Evolutionary conservation across 2,797 vertebrate genomes (phyloP).

Genomic region (Ctenochaetus hawaiiensis): DNA sequence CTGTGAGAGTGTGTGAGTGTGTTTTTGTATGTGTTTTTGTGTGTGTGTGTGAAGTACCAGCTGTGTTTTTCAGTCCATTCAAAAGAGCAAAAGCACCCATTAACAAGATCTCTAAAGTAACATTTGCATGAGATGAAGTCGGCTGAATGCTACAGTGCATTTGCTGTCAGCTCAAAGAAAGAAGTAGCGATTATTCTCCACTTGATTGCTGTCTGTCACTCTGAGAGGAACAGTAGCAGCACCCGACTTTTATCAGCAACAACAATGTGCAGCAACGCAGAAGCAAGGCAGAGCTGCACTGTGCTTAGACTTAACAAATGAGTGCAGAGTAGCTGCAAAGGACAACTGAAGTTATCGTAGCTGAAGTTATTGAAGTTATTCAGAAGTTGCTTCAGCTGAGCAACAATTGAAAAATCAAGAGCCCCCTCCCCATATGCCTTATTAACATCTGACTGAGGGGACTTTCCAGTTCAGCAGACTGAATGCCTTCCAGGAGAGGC

Average conservation of each 20-base stretch:
- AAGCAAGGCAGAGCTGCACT: constrained; percentile 33
- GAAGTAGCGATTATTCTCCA: constrained; percentile 57
- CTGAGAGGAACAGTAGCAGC: constrained; percentile 49
- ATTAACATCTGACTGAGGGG: too few relatives aligned
- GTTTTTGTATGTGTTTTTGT: constrained; percentile 32
- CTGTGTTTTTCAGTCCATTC: constrained; percentile 51
- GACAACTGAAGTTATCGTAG: constrained; percentile 23
- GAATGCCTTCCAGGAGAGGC: too few relatives aligned
- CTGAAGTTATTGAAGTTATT: constrained; percentile 30
- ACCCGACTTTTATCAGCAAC: constrained; percentile 21
- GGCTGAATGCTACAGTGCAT: constrained; percentile 43
- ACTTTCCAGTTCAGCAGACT: not conserved
- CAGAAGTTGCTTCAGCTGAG: constrained; percentile 17
- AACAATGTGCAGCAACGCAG: constrained; percentile 47
- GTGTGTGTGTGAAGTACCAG: constrained; percentile 39
- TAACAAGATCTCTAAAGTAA: constrained; percentile 49
- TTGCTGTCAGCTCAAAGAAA: constrained; percentile 38
- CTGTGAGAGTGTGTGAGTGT: constrained; percentile 30
- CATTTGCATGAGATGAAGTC: constrained; percentile 40
- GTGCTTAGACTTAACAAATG: constrained; percentile 41
- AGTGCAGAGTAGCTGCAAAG: constrained; percentile 9
- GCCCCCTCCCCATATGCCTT: too few relatives aligned
- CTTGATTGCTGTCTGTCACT: constrained; percentile 63
- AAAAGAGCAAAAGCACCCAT: constrained; percentile 47
- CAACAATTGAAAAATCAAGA: not conserved